phyloP scores from a whole-genome alignment of 2,113 vertebrate genomes.

The Myotis brandtii region DNA sequence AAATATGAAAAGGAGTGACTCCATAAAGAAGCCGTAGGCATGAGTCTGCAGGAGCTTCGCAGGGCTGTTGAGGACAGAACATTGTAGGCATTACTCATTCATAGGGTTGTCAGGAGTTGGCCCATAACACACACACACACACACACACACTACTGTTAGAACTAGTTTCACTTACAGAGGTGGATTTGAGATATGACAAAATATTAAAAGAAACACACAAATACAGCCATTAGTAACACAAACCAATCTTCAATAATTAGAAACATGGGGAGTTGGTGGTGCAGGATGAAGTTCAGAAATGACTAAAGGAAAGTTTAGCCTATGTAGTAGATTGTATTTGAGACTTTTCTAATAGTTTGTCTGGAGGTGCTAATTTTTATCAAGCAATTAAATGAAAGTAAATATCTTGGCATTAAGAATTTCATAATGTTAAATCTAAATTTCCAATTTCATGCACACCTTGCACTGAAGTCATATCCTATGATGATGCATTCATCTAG shows the following conservation, averaged over 20 bases:
- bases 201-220: neutral
- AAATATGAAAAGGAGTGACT: neutral
- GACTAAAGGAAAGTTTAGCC: slow-evolving; percentile 2
- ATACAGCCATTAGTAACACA: neutral
- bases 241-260: neutral
- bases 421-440: slow-evolving; percentile 32
- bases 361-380: slow-evolving; percentile 10
- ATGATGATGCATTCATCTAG: neutral
- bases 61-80: neutral
- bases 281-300: neutral
- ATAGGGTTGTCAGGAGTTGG: neutral
- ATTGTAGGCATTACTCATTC: neutral
- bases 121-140: neutral
- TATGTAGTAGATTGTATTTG: neutral
- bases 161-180: neutral
- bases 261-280: neutral
- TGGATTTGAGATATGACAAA: neutral
- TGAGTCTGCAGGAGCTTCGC: neutral
- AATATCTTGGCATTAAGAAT: neutral
- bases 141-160: neutral
- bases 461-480: neutral
- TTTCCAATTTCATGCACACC: neutral
- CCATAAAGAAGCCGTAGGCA: neutral
- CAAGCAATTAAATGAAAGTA: slow-evolving; percentile 36
- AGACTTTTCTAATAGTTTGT: slow-evolving; percentile 16